Base-by-base conservation (phyloP, 2,113 vertebrate genomes). In the Paratilapia polleni region DNA sequence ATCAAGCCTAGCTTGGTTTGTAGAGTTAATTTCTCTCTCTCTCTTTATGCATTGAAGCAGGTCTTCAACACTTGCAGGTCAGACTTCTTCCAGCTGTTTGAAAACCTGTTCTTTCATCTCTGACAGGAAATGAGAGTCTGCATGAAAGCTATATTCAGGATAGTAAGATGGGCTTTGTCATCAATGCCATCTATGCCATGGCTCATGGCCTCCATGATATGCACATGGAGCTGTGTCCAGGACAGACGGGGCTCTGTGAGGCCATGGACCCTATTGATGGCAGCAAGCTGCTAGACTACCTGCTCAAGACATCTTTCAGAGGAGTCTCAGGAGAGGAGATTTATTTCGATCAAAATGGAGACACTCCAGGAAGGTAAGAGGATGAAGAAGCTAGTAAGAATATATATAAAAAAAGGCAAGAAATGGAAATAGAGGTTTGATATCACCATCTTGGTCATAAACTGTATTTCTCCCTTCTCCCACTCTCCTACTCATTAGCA, bases 161-260 rank as follows among this genome's bases (percentile, higher is more conserved):
- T 93, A 99, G 98, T 90, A 99, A 99, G 95, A 99, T 99, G 98
- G 98, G 98, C 78, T 99, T 99, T 91, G 98, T 99, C 92, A 99
- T 99, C 93, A 99, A 99, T 19, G 98, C 98, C 87, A 99, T 99
- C 93, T 99, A 98, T 0, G 97, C 98, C 58, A 99, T 99, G 98
- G 98, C 98, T 1, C 97, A 99, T 0, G 98, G 98, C 0, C 96
- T 99, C 2, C 98, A 99, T 82, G 97, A 97, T 60, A 98, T 99
- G 98, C 98, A 99, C 90, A 94, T 92, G 2, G 96, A 96, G 43
- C 83, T 99, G 80, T 99, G 98, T 76, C 97, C 97, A 0, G 95
- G 96, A 15, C 94, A 97, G 0, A 87, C 96, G 24, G 98, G 98
- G 14, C 96, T 99, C 22, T 99, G 98, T 13, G 97, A 97, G 24